Evolutionary conservation across 2,888 invertebrate genomes (phyloP).

Genomic region (Hirtodrosophila confusa): DNA sequence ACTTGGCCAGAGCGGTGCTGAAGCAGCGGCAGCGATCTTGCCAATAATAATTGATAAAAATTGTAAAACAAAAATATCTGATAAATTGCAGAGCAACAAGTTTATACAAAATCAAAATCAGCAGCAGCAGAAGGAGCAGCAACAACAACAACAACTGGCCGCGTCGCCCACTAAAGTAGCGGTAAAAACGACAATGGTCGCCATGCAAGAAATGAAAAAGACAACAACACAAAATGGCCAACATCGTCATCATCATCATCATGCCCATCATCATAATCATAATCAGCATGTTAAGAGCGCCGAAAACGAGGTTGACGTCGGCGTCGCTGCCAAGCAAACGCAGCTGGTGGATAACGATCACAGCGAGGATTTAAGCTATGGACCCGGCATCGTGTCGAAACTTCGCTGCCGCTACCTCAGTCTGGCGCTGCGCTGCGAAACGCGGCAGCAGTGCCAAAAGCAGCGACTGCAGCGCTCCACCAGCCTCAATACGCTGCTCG

Average conservation of each 20-base stretch:
- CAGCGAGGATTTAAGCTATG: slow-evolving; percentile 93
- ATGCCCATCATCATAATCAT: slow-evolving; percentile 32
- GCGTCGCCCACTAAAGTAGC: slow-evolving; percentile 66
- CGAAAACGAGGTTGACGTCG: slow-evolving; percentile 30
- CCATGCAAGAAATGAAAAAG: slow-evolving; percentile 84
- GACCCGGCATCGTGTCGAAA: slow-evolving; percentile 95
- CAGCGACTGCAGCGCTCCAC: slow-evolving; percentile 89
- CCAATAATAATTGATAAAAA: slow-evolving; percentile 52
- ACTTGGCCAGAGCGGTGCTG: slow-evolving; percentile 77
- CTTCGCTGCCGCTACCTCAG: slow-evolving; percentile 94
- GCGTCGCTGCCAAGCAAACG: slow-evolving; percentile 17
- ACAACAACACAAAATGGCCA: slow-evolving; percentile 80
- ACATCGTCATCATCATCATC: slow-evolving; percentile 67
- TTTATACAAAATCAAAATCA: slow-evolving; percentile 80
- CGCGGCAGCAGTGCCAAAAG: slow-evolving; percentile 88
- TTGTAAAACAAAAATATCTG: slow-evolving; percentile 76
- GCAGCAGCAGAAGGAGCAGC: slow-evolving; percentile 56
- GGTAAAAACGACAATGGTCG: slow-evolving; percentile 85
- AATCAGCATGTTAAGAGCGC: slow-evolving; percentile 36
- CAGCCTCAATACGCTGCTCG: slow-evolving; percentile 93
- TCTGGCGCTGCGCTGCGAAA: slow-evolving; percentile 90
- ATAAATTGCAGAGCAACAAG: slow-evolving; percentile 82
- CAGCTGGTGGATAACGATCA: slow-evolving; percentile 84
- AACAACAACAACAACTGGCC: slow-evolving; percentile 48
- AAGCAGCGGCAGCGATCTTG: slow-evolving; percentile 40